Percentiles rank a stretch among this genome's conserved stretches.
These are phyloP conservation scores for Sinella curviseta DNA, from an alignment of 1,140 invertebrate species.

Conservation along the genomic window DNA sequence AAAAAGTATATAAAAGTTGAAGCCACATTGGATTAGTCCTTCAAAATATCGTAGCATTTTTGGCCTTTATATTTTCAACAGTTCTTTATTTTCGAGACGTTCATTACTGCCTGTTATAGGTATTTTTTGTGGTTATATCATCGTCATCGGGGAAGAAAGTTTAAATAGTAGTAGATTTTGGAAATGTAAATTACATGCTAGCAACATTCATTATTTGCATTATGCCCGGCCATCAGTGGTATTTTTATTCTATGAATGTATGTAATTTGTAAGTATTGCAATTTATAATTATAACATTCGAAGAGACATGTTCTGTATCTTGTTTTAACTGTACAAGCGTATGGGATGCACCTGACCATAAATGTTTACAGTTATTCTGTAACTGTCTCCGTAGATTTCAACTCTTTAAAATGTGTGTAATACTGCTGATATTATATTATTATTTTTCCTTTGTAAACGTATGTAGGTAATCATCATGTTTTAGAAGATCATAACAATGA, in stretches of 20 bases:
- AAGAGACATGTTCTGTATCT: background rate
- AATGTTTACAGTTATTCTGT: no score
- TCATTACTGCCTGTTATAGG: no score
- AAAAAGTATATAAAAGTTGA: background rate
- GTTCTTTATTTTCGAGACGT: no score
- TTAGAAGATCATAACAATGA: no score
- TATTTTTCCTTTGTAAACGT: background rate
- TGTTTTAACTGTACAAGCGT: constrained; percentile 14
- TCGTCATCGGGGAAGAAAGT: no score
- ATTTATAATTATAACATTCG: no score
- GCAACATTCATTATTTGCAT: background rate
- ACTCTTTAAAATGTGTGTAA: constrained; percentile 2
- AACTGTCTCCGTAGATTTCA: no score
- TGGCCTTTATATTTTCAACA: background rate
- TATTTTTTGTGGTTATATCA: no score
- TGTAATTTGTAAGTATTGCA: background rate
- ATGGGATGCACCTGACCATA: constrained; percentile 11
- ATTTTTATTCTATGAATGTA: background rate
- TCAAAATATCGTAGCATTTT: constrained; percentile 7
- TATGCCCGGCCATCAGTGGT: constrained; percentile 24
- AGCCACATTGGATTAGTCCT: constrained; percentile 16
- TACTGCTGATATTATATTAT: constrained; percentile 12
- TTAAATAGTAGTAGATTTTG: no score
- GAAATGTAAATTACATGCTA: no score
- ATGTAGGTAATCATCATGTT: background rate